These are phyloP conservation scores for Erynnis tages DNA, from an alignment of 2,888 invertebrate genomes.

Conservation along the genomic window DNA sequence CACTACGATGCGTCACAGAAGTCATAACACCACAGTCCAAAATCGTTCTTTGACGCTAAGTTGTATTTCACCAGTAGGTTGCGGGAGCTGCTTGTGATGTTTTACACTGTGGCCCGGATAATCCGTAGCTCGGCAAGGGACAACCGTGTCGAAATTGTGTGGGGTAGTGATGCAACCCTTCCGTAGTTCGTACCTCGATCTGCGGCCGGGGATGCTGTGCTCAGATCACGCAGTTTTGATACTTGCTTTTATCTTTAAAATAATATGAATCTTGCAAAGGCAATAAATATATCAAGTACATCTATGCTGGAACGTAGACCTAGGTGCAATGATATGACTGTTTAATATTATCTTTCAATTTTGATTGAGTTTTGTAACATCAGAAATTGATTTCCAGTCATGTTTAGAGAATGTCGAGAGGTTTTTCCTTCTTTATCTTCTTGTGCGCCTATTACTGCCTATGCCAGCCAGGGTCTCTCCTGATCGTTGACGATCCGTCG, in stretches of 20 bases:
- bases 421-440: too few species aligned
- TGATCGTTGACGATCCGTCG: too few species aligned
- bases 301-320: too few species aligned
- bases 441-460: too few species aligned
- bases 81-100: constrained; percentile 6
- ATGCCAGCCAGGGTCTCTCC: too few species aligned
- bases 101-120: constrained; percentile 35
- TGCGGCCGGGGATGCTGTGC: constrained; percentile 60
- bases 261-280: too few species aligned
- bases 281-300: not conserved
- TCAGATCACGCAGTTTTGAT: constrained; percentile 39
- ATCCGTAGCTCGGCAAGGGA: constrained; percentile 42
- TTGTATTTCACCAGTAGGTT: constrained; percentile 29
- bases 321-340: too few species aligned
- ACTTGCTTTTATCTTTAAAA: constrained; percentile 31
- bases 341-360: too few species aligned
- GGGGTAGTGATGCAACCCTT: constrained; percentile 71
- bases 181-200: constrained; percentile 56
- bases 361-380: too few species aligned
- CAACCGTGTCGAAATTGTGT: constrained; percentile 67
- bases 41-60: constrained; percentile 2
- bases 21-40: constrained; percentile 39
- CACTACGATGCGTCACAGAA: not conserved
- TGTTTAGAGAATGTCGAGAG: too few species aligned
- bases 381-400: too few species aligned